phyloP scores from a whole-genome alignment of 1,140 invertebrate genomes.

The Drosophila azteca region DNA sequence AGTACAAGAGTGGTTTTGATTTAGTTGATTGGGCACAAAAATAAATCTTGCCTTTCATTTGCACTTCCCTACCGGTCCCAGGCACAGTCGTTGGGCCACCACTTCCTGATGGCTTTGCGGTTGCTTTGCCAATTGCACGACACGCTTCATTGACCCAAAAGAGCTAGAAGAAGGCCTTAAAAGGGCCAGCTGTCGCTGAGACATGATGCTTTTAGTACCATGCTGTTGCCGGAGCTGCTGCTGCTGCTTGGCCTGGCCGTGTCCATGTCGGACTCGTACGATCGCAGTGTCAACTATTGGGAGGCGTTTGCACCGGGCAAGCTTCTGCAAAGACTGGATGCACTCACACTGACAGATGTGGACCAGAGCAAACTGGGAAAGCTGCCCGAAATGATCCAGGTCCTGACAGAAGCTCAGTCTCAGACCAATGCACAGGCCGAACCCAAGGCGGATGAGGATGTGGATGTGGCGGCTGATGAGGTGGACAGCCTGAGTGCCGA shows the following conservation, averaged over 20 bases:
- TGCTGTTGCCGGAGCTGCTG: constrained; percentile 46
- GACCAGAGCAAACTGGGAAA: not conserved
- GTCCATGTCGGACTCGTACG: constrained; percentile 32
- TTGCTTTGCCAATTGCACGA: constrained; percentile 39
- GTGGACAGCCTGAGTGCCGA: constrained; percentile 45
- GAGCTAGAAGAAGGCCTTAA: constrained; percentile 21
- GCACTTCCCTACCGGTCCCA: constrained; percentile 43
- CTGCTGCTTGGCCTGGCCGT: constrained; percentile 35
- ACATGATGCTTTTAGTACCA: constrained; percentile 20
- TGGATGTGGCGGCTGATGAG: constrained; percentile 7
- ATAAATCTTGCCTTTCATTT: constrained; percentile 60
- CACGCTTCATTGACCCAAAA: constrained; percentile 39
- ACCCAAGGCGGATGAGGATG: constrained; percentile 30
- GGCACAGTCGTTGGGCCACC: constrained; percentile 8
- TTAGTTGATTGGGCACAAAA: constrained; percentile 52
- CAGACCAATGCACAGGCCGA: constrained; percentile 19
- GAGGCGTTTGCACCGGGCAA: constrained; percentile 68
- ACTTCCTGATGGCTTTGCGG: constrained; percentile 66
- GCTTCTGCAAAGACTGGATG: constrained; percentile 61
- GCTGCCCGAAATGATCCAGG: constrained; percentile 4
- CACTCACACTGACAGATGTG: constrained; percentile 28
- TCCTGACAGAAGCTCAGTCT: not conserved
- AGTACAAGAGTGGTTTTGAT: constrained; percentile 30
- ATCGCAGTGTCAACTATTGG: constrained; percentile 66
- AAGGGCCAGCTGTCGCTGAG: constrained; percentile 15